Conservation (phyloP, 64 coral and sea anemone genomes). For the Platygyra sinensis region DNA sequence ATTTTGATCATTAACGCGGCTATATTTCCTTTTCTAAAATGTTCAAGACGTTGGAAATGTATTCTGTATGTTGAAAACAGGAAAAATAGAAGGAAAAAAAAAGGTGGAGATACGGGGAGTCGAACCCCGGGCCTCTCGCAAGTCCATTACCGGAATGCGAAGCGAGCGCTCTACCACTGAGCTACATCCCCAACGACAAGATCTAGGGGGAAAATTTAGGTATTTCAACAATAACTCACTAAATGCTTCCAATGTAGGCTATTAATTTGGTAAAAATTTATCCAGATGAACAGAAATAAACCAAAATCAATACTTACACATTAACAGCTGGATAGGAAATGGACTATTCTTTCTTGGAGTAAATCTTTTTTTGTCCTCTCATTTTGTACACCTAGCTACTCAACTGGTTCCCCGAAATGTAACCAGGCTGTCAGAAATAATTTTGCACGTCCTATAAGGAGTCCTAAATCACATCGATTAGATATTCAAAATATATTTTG, state of each 20-base stretch:
- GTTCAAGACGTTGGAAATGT: neutral
- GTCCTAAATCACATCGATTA: too few species aligned
- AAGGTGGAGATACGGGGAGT: conserved; percentile 29
- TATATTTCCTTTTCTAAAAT: too few species aligned
- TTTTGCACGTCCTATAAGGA: too few species aligned
- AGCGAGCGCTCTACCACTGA: conserved; percentile 50
- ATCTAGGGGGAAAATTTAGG: neutral
- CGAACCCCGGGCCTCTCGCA: conserved; percentile 51
- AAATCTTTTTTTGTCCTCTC: too few species aligned
- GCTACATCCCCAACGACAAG: neutral
- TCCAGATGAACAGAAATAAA: neutral
- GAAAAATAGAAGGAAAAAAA: neutral
- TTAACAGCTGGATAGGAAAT: neutral
- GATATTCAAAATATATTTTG: too few species aligned
- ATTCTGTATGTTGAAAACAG: neutral
- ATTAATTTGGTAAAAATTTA: neutral
- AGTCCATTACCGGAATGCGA: neutral
- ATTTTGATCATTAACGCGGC: too few species aligned
- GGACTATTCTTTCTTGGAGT: neutral
- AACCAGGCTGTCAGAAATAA: too few species aligned
- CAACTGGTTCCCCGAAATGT: too few species aligned
- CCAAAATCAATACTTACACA: too few species aligned
- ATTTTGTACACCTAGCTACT: too few species aligned
- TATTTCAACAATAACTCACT: neutral
- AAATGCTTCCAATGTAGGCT: neutral